Evolutionary conservation across 2,113 vertebrate species (phyloP), one percentile per base, ranked within the genome.

Genomic region (Parotia lawesii): DNA sequence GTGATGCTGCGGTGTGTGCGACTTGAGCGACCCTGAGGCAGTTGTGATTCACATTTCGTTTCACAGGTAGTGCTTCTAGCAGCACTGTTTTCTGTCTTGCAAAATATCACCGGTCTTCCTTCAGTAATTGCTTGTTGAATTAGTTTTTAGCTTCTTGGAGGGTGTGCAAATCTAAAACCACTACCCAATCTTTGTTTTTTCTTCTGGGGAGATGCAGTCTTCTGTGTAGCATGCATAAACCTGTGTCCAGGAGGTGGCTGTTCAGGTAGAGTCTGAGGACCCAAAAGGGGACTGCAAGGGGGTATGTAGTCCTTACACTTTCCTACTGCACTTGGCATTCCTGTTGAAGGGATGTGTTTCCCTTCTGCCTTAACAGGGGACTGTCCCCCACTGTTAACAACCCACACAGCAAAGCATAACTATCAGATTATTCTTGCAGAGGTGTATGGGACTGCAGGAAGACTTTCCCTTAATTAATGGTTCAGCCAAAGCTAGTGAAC

Each of bases 1-100:
- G 37, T n/a, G n/a, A 13, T 76, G 27, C 44, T 67, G 53, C 0
- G 0, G 22, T 20, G 9, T 71, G 27, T 58, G 38, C 0, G 0
- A 50, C 60, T 54, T 66, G 12, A 56, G 57, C 65, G 31, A 71
- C 33, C 28, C 74, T 11, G 15, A 35, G 29, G 40, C 21, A 54
- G 72, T 69, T 65, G 27, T 48, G 40, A 60, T 47, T 40, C 11
- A 3, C 11, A 4, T 20, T 60, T 51, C 0, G 1, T 50, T 86
- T 69, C 62, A 22, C 2, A 37, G 23, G 22, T 64, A 33, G 15
- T 48, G 44, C 24, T 75, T 44, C 37, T 83, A 29, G 42, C 37
- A 85, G 58, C 19, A 13, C 21, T 44, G 9, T 25, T 51, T 71
- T 51, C 22, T 71, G 17, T 73, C 56, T 85, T 64, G 12, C 9